A percentile compares a stretch with the other conserved stretches of the same genome.
These are phyloP conservation scores for Eutrigla gurnardus DNA, from an alignment of 2,797 vertebrate genomes.

Conservation along the genomic window DNA sequence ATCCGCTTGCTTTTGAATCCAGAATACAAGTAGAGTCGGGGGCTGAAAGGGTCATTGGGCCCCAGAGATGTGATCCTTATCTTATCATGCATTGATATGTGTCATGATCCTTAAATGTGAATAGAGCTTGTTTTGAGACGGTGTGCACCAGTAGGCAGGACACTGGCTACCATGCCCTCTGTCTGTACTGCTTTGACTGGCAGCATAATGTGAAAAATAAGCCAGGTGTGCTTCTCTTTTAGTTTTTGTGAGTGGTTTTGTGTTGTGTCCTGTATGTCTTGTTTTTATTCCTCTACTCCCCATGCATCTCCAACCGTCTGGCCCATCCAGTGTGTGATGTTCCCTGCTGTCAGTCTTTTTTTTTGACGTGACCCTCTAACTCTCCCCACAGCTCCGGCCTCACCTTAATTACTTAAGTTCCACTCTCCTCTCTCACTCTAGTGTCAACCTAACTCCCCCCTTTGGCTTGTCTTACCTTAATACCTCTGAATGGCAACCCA, in stretches of 20 bases:
- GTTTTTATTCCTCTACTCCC: conserved; percentile 8
- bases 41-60: conserved; percentile 27
- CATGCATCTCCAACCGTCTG: conserved; percentile 4
- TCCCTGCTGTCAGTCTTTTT: conserved; percentile 18
- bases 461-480: conserved; percentile 2
- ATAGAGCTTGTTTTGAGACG: conserved; percentile 20
- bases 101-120: conserved; percentile 37
- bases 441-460: conserved; percentile 22
- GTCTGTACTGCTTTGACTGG: conserved; percentile 14
- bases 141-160: conserved; percentile 32
- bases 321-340: conserved; percentile 28
- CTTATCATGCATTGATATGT: conserved; percentile 19
- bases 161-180: conserved; percentile 1
- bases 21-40: conserved; percentile 1
- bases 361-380: conserved; percentile 29
- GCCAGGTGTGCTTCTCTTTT: conserved; percentile 2
- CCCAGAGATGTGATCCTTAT: conserved; percentile 22
- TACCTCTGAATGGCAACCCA: conserved; percentile 17
- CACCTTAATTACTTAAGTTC: conserved; percentile 40
- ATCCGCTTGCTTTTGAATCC: conserved; percentile 6
- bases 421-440: conserved; percentile 31
- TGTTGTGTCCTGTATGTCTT: conserved; percentile 15
- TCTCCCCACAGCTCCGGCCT: conserved; percentile 7
- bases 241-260: conserved; percentile 3
- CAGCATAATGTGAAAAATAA: conserved; percentile 1